phyloP scores from a whole-genome alignment of 2,797 vertebrate species.

The Sebastolobus altivelis region DNA sequence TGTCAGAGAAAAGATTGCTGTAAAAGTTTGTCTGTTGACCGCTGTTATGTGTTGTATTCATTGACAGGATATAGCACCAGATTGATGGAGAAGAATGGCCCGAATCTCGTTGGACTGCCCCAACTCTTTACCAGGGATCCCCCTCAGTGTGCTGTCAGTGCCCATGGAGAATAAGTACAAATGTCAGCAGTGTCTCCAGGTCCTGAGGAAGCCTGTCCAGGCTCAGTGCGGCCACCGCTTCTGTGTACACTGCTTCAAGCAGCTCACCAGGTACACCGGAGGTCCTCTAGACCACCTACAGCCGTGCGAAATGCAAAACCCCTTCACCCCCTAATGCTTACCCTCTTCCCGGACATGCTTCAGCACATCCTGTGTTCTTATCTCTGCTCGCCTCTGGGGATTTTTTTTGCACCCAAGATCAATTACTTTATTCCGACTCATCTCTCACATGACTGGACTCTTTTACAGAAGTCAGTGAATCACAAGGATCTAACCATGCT shows the following conservation, averaged over 20 bases:
- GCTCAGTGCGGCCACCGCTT: slow-evolving; percentile 97
- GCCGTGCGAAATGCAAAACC: slow-evolving; percentile 48
- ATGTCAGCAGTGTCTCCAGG: slow-evolving; percentile 93
- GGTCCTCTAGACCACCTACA: slow-evolving; percentile 50
- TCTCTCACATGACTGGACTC: slow-evolving; percentile 57
- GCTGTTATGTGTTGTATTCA: slow-evolving; percentile 18
- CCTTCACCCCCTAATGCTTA: slow-evolving; percentile 26
- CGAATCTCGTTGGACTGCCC: slow-evolving; percentile 86
- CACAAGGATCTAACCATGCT: slow-evolving; percentile 56
- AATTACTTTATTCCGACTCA: slow-evolving; percentile 47
- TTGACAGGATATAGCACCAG: slow-evolving; percentile 64
- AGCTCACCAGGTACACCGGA: slow-evolving; percentile 91
- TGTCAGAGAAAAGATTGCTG: not conserved
- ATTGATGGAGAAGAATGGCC: slow-evolving; percentile 88
- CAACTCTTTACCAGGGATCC: slow-evolving; percentile 91
- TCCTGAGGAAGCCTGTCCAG: slow-evolving; percentile 93
- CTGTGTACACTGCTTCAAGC: slow-evolving; percentile 92
- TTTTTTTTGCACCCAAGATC: slow-evolving; percentile 28
- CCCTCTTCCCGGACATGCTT: slow-evolving; percentile 54
- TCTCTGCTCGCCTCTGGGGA: slow-evolving; percentile 48
- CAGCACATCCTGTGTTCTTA: slow-evolving; percentile 44
- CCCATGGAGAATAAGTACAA: slow-evolving; percentile 96
- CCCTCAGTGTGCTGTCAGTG: slow-evolving; percentile 91
- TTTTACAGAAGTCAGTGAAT: slow-evolving; percentile 50
- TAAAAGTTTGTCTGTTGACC: not conserved